phyloP scores from a whole-genome alignment of 2,113 vertebrate species.

The Haemorhous mexicanus region DNA sequence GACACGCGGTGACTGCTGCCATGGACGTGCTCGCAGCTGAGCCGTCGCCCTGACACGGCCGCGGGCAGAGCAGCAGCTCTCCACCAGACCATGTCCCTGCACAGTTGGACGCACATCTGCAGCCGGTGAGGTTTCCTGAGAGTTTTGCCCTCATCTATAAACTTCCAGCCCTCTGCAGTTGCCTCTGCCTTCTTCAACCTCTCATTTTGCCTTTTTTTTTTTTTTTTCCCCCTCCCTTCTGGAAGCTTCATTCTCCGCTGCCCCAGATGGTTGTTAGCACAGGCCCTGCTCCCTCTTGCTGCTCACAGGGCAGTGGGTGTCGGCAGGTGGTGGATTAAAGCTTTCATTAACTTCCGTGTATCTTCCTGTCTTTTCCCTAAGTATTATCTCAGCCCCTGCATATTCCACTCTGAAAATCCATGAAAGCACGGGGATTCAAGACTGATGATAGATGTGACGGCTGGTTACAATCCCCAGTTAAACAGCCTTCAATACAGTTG shows the following conservation, averaged over 20 bases:
- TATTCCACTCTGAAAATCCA: not conserved
- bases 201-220: not conserved
- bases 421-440: not conserved
- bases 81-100: rapidly evolving
- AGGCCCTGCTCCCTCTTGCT: not conserved
- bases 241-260: not conserved
- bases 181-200: not conserved
- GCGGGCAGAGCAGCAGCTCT: not conserved
- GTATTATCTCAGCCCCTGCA: not conserved
- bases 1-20: not conserved
- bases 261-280: not conserved
- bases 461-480: not conserved
- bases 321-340: not conserved
- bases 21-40: not conserved
- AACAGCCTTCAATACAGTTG: not conserved
- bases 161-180: not conserved
- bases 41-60: not conserved
- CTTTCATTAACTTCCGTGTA: not conserved
- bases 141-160: not conserved
- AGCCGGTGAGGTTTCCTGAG: not conserved
- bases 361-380: not conserved
- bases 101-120: not conserved
- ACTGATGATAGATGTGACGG: rapidly evolving
- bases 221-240: not conserved
- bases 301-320: not conserved